Percentiles rank a stretch among this genome's conserved stretches.
phyloP scores from a whole-genome alignment of 2,113 vertebrate species.

The Alces alces region DNA sequence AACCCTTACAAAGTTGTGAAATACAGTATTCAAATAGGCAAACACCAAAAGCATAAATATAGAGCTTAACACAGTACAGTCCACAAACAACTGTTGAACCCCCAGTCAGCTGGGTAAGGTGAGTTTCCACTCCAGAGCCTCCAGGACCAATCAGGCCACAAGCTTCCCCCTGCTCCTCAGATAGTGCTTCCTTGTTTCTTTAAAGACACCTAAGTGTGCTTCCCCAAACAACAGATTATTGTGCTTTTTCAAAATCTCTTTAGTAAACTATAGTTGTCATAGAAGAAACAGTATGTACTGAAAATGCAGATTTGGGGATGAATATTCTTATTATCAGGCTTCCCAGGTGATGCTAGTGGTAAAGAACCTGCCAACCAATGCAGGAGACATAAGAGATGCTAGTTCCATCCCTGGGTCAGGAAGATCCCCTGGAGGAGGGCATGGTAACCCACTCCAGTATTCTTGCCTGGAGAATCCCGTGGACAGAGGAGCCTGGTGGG shows the following conservation, averaged over 20 bases:
- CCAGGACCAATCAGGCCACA: background rate
- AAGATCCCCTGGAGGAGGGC: background rate
- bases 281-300: background rate
- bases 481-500: background rate
- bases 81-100: background rate
- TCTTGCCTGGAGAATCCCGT: background rate
- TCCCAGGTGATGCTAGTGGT: background rate
- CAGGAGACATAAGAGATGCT: background rate
- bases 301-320: background rate
- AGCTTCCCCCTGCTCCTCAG: accelerated
- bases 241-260: background rate
- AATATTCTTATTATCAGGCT: background rate
- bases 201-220: background rate
- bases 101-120: background rate
- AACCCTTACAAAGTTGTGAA: background rate
- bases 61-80: background rate
- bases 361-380: background rate
- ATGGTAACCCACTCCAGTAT: background rate
- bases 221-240: background rate
- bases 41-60: background rate
- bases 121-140: background rate
- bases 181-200: background rate
- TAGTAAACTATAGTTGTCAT: background rate
- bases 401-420: background rate
- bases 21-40: background rate